Conservation (phyloP, 2,113 vertebrate genomes). For the Saguinus midas region DNA sequence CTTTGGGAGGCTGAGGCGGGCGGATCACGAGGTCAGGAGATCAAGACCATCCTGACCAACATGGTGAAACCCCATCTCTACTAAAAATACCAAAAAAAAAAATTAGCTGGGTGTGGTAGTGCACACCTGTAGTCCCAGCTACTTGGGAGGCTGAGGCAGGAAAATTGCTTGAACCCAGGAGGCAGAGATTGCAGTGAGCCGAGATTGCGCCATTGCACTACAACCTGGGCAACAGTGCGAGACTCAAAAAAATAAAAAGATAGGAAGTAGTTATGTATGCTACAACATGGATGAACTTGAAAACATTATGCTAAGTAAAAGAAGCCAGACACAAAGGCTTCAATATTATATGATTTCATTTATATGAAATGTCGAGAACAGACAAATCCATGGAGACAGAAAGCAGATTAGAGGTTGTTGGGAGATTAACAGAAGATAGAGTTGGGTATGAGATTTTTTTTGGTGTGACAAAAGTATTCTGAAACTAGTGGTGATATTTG, state of each 20-base stretch:
- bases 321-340: not conserved
- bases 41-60: no score
- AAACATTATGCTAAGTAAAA: not conserved
- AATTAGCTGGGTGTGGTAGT: no score
- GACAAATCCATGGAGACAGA: not conserved
- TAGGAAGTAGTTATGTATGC: not conserved
- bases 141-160: no score
- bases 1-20: no score
- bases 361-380: not conserved
- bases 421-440: not conserved
- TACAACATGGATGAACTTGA: not conserved
- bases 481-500: not conserved
- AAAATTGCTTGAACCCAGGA: no score
- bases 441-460: not conserved
- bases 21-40: no score
- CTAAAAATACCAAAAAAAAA: no score
- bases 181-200: no score
- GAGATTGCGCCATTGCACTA: no score
- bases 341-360: not conserved
- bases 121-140: no score
- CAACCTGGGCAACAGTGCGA: no score
- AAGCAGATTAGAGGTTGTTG: not conserved
- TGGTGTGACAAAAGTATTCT: slow-evolving; percentile 1
- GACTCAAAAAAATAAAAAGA: not conserved
- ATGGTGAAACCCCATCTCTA: no score